Evolutionary conservation across 2,113 vertebrate species (phyloP), one percentile per base, ranked within the genome.

Genomic region (Micromys minutus): DNA sequence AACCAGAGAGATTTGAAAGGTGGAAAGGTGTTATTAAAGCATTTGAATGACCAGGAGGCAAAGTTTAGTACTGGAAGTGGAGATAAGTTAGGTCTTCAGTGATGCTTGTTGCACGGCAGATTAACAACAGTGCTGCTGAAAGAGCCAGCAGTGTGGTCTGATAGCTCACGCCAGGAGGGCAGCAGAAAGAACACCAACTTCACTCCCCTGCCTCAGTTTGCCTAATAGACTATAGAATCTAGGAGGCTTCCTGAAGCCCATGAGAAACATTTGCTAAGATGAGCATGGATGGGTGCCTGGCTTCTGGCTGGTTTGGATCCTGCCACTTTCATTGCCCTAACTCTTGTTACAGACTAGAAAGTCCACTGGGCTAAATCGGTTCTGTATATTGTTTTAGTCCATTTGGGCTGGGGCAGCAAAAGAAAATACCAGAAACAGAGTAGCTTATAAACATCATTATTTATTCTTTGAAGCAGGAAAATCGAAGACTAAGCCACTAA

Each of bases 161-260:
- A 10, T 22, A 29, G 24, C 5, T 65, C 15, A 22, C 31, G 19
- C 1, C 3, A 15, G 21, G 57, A 45, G 2, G 21, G n/a, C 31
- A 76, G 7, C 7, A 59, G 63, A 92, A 90, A 83, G 80, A 89
- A 15, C 24, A 10, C 36, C 17, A 65, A 31, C 31, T 67, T 67
- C 61, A 52, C 4, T 89, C 22, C 36, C 9, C 4, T 93, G 61
- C 55, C 67, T 97, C 55, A 36, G 52, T 95, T 94, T 92, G 87
- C 45, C 17, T 36, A 75, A 1, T 29, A 75, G 74, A 3, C 2
- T 47, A 0, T 45, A 55, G 26, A 4, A 36, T 86, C n/a, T 6
- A 47, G 77, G 87, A 89, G n/a, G 52, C 63, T 95, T 92, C 45
- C 79, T 80, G 42, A 63, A 42, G 21, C 15, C 0, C 4, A 8